Conservation (phyloP, 1,140 invertebrate genomes). For the Nixonia krombeini region DNA sequence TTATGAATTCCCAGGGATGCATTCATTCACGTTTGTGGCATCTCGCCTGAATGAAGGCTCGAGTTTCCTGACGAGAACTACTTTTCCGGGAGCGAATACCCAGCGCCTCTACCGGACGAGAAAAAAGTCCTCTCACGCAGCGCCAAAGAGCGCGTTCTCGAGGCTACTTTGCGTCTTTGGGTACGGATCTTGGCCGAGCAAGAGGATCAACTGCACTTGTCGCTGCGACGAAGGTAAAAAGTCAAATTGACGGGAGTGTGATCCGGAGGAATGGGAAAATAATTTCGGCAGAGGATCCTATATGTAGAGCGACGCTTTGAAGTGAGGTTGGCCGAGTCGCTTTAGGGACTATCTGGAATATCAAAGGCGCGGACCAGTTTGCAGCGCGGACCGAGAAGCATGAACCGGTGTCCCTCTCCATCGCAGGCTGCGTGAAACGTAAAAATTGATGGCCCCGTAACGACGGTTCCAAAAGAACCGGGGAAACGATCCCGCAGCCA, state of each 20-base stretch:
- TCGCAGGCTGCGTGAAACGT: constrained; percentile 9
- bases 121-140: constrained; percentile 7
- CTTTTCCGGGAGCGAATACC: constrained; percentile 10
- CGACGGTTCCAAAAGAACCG: constrained; percentile 33
- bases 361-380: constrained; percentile 21
- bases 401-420: constrained; percentile 18
- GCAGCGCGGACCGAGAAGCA: constrained; percentile 10
- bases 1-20: constrained; percentile 9
- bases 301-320: constrained; percentile 12
- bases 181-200: too few species aligned
- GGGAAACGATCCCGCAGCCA: constrained; percentile 30
- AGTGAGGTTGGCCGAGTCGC: constrained; percentile 1
- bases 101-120: not conserved
- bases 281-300: too few species aligned
- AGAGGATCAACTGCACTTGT: too few species aligned
- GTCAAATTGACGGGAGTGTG: too few species aligned
- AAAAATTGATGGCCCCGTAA: constrained; percentile 35
- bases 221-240: too few species aligned
- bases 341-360: constrained; percentile 12
- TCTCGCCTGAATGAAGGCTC: constrained; percentile 13
- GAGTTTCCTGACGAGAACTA: not conserved
- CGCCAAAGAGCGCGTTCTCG: not conserved
- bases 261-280: too few species aligned
- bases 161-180: not conserved
- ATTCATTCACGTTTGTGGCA: constrained; percentile 17